Evolutionary conservation across 1,140 invertebrate species (phyloP), one percentile per base, ranked within the genome.

Genomic region (Notospermus geniculatus): DNA sequence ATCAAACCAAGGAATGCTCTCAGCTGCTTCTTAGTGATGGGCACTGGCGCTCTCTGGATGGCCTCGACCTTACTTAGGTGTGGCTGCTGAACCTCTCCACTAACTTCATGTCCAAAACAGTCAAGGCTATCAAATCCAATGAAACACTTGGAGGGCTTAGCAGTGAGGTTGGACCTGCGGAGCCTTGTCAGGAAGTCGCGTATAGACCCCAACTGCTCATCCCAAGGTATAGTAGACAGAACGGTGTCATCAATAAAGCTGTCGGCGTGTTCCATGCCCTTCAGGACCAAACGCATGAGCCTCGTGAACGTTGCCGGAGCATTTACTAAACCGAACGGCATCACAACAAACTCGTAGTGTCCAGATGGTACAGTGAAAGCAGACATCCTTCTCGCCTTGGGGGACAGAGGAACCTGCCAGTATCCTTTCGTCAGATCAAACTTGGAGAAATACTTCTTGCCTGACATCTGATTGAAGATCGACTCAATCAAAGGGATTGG

Each of bases 21-120:
- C 1, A 84, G 50, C 19, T 80, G 68, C 60, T 71, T 73, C 54
- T 73, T 68, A 27, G 70, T 71, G 36, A 58, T 54, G 19, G 76
- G 79, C 43, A n/a, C 25, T 53, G 50, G 60, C 28, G 74, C 65
- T 36, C 73, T 56, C 45, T 52, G 43, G 39, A 83, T 77, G 11
- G 75, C 70, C 57, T 67, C 54, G 19, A 80, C 61, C 63, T 74
- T 74, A n/a, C 65, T 67, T 29, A 52, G 55, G 66, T 80, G 68
- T 17, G 71, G 68, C 58, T 59, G 64, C 4, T 79, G 55, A 28
- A 79, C 22, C 15, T 39, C 43, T 25, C 45, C 32, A 30, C 53
- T 39, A 36, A 57, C 19, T 52, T n/a, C 25, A 23, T 59, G 57
- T 27, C 41, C 46, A 41, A 30, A 41, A 36, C 39, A 46, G 5